Conservation (phyloP, 2,888 invertebrate species). For the Encarsia formosa region DNA sequence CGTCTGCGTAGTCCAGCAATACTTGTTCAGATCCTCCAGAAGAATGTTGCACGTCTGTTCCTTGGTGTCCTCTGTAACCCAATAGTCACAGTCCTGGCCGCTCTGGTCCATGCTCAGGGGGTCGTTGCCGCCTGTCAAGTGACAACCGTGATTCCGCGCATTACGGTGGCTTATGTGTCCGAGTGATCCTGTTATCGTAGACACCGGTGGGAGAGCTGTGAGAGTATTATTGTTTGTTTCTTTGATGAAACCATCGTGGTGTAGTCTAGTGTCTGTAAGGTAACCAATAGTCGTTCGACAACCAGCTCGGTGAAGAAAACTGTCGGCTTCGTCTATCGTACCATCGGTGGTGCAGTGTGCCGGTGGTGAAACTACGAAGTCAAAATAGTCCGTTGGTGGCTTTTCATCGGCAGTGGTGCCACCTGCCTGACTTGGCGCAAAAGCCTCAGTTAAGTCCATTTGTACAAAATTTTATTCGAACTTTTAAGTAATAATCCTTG, state of each 20-base stretch:
- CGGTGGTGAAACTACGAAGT: conserved; percentile 75
- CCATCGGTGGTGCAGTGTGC: conserved; percentile 40
- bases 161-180: conserved; percentile 33
- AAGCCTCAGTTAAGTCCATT: conserved; percentile 81
- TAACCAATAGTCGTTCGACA: conserved; percentile 29
- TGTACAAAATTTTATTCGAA: too few relatives aligned
- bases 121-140: conserved; percentile 43
- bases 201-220: conserved; percentile 47
- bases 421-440: conserved; percentile 54
- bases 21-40: conserved; percentile 80
- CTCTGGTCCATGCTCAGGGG: conserved; percentile 47
- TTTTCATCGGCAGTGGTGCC: conserved; percentile 59
- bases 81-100: conserved; percentile 68
- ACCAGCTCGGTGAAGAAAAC: conserved; percentile 52
- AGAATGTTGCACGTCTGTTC: conserved; percentile 47
- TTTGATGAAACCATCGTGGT: conserved; percentile 44
- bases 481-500: too few relatives aligned
- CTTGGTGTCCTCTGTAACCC: conserved; percentile 53
- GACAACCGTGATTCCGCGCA: background rate
- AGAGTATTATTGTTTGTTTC: conserved; percentile 62
- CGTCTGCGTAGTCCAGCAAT: conserved; percentile 61
- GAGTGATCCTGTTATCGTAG: conserved; percentile 47
- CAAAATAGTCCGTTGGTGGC: conserved; percentile 84
- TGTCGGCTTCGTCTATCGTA: conserved; percentile 65
- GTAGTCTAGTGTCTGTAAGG: conserved; percentile 12